Evolutionary conservation across 2,113 vertebrate genomes (phyloP).

Genomic region (Tachuris rubrigastra): DNA sequence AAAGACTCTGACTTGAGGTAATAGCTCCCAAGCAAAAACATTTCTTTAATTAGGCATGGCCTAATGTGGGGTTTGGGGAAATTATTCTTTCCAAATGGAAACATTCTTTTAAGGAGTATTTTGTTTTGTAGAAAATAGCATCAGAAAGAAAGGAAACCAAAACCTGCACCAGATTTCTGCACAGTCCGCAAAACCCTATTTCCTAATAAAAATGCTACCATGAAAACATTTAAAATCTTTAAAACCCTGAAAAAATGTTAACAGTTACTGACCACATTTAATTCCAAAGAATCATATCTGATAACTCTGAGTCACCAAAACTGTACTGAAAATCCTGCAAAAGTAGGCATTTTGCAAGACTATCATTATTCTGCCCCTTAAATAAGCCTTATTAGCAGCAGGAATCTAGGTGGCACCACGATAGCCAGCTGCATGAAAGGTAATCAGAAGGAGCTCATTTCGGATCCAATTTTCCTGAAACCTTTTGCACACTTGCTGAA

Average conservation of each 20-base stretch:
- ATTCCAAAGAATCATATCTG: background rate
- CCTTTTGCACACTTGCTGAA: background rate
- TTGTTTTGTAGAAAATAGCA: background rate
- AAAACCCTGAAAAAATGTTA: background rate
- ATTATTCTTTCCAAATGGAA: background rate
- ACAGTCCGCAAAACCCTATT: background rate
- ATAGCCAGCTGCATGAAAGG: background rate
- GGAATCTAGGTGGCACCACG: background rate
- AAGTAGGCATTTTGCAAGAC: background rate
- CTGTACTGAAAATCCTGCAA: background rate
- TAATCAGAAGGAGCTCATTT: constrained; percentile 28
- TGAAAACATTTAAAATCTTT: background rate
- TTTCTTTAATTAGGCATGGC: background rate
- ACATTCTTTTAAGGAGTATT: background rate
- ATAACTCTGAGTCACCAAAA: constrained; percentile 3
- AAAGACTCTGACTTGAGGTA: background rate
- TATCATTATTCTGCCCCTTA: background rate
- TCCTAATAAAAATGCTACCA: background rate
- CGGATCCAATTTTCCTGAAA: background rate
- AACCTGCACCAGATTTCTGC: background rate
- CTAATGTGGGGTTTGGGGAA: background rate
- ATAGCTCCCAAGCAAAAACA: background rate
- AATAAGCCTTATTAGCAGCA: background rate
- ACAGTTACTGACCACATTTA: background rate
- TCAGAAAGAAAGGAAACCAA: background rate